Conservation (phyloP, 2,797 vertebrate genomes). For the Amphiprion clarkii region DNA sequence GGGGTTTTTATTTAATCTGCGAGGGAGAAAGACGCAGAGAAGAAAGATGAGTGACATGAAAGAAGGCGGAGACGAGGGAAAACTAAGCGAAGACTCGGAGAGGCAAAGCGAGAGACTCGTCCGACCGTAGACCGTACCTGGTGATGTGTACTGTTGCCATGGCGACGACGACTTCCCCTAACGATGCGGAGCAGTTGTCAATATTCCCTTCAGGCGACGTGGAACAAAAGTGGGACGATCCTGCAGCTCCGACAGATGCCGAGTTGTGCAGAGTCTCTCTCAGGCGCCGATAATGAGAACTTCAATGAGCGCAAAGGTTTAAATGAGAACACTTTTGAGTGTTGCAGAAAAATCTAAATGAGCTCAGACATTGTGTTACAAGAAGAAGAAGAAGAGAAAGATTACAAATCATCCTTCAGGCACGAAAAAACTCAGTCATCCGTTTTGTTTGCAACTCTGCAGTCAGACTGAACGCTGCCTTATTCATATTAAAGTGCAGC, state of each 20-base stretch:
- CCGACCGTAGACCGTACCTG: not conserved
- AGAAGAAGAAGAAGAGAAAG: too few species aligned
- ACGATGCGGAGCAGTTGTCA: slow-evolving; percentile 4
- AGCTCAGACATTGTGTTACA: too few species aligned
- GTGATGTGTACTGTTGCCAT: slow-evolving; percentile 11
- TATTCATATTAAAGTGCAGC: too few species aligned
- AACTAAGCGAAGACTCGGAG: not conserved
- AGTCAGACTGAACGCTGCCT: too few species aligned
- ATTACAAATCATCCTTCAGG: too few species aligned
- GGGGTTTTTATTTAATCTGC: slow-evolving; percentile 8
- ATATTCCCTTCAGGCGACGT: not conserved
- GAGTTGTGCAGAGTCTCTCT: slow-evolving; percentile 2
- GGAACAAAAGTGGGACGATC: slow-evolving; percentile 31
- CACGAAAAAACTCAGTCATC: too few species aligned
- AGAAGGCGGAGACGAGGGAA: not conserved
- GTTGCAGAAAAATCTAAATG: too few species aligned
- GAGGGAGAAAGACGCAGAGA: not conserved
- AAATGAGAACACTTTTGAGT: not conserved
- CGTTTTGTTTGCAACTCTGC: too few species aligned
- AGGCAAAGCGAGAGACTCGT: not conserved
- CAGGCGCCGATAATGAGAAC: slow-evolving; percentile 22
- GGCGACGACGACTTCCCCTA: slow-evolving; percentile 2
- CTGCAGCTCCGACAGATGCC: slow-evolving; percentile 36
- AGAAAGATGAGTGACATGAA: not conserved
- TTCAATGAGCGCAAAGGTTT: slow-evolving; percentile 17